A percentile compares a stretch with the other conserved stretches of the same genome.
These are phyloP conservation scores for Cephus rjabovi DNA, from an alignment of 2,888 invertebrate genomes.

Conservation along the genomic window DNA sequence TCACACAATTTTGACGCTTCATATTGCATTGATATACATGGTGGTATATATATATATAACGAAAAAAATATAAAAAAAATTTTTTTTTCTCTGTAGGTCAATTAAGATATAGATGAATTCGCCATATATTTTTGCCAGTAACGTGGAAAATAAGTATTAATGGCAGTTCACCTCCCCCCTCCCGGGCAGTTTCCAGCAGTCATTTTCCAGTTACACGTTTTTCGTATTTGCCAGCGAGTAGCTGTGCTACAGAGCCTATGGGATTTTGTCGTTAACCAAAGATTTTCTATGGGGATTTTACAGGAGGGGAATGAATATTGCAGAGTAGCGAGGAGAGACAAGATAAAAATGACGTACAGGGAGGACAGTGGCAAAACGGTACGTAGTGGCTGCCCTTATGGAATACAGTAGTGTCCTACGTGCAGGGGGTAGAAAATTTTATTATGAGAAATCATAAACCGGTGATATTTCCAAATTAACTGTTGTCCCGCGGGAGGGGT, in stretches of 20 bases:
- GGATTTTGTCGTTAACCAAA: neutral
- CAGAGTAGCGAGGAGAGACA: neutral
- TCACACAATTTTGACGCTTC: too few relatives aligned
- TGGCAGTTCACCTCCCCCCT: neutral
- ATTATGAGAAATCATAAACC: slow-evolving; percentile 1
- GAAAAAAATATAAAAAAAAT: too few relatives aligned
- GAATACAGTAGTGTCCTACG: neutral
- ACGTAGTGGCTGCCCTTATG: too few relatives aligned
- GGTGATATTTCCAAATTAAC: slow-evolving; percentile 7
- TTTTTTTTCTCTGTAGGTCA: neutral
- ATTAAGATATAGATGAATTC: neutral
- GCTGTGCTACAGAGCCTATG: neutral
- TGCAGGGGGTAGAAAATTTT: neutral
- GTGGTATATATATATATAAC: too few relatives aligned
- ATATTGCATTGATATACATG: too few relatives aligned
- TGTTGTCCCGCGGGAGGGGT: slow-evolving; percentile 1
- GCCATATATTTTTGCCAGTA: neutral
- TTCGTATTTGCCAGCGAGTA: neutral
- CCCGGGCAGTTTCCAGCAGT: neutral
- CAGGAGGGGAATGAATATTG: neutral
- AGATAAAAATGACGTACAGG: neutral
- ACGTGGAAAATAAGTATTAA: neutral
- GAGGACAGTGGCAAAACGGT: neutral
- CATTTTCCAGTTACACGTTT: neutral
- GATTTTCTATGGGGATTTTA: neutral